Conservation (phyloP, 2,888 invertebrate species). For the Ennomos fuscantarius region DNA sequence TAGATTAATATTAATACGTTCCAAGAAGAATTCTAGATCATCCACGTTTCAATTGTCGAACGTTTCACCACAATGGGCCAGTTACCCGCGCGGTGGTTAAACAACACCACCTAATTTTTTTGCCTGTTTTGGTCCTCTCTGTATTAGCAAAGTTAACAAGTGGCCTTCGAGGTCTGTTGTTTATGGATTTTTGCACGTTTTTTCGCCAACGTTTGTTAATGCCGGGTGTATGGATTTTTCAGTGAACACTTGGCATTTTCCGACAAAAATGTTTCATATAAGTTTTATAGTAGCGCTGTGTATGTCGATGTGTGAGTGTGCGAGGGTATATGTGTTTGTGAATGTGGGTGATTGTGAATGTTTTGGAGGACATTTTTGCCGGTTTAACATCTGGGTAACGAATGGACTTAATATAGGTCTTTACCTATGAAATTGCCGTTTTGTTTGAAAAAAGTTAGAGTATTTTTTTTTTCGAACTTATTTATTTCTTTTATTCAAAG, state of each 20-base stretch:
- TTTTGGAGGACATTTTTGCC: constrained; percentile 5
- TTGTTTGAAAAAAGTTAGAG: too few relatives aligned
- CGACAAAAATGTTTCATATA: constrained; percentile 10
- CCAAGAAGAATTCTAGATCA: too few relatives aligned
- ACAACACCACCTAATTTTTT: constrained; percentile 8
- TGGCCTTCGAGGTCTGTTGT: constrained; percentile 4
- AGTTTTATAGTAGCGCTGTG: constrained; percentile 1
- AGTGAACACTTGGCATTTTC: constrained; percentile 16
- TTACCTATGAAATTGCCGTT: too few relatives aligned
- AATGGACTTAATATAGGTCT: constrained; percentile 4
- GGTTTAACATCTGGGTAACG: constrained; percentile 6
- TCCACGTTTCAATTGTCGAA: background rate
- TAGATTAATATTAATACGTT: too few relatives aligned
- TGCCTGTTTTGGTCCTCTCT: constrained; percentile 11
- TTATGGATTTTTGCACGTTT: constrained; percentile 18
- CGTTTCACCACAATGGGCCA: constrained; percentile 5
- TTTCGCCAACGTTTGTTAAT: constrained; percentile 18
- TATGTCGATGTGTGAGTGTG: background rate
- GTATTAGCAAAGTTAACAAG: constrained; percentile 23
- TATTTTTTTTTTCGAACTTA: too few relatives aligned
- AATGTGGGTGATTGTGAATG: too few relatives aligned
- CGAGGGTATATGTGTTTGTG: background rate
- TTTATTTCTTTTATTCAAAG: too few relatives aligned
- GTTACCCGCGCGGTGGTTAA: background rate
- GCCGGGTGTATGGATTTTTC: constrained; percentile 7